A percentile compares a stretch with the other conserved stretches of the same genome.
phyloP scores from a whole-genome alignment of 2,113 vertebrate genomes.

The Mus musculus region DNA sequence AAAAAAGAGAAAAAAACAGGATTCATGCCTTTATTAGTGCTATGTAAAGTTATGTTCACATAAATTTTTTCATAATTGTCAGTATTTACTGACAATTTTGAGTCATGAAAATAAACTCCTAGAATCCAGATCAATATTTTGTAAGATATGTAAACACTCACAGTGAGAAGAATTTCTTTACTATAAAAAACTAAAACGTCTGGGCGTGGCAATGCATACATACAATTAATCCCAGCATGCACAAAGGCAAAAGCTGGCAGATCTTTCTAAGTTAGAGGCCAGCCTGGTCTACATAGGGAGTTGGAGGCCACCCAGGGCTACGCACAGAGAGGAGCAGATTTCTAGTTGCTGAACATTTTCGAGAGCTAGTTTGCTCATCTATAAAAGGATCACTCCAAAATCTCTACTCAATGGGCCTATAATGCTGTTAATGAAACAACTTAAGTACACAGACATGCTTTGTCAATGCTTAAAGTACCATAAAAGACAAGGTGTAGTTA shows the following conservation, averaged over 20 bases:
- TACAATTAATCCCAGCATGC: background rate
- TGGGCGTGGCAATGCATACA: background rate
- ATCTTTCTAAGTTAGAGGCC: background rate
- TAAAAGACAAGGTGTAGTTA: background rate
- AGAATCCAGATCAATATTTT: background rate
- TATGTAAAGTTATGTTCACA: background rate
- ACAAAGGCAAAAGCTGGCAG: background rate
- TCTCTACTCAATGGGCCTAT: background rate
- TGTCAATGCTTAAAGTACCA: background rate
- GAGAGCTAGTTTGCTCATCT: background rate
- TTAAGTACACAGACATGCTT: background rate
- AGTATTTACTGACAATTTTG: background rate
- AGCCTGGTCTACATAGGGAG: background rate
- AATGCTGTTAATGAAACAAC: background rate
- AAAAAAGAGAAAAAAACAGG: background rate
- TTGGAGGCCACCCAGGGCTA: background rate
- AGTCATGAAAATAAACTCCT: background rate
- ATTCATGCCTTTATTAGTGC: background rate
- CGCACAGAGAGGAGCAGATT: background rate
- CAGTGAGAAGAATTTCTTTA: background rate
- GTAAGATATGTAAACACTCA: background rate
- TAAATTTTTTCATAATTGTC: too few species aligned
- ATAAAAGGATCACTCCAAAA: background rate
- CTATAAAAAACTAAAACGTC: background rate
- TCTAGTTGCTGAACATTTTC: background rate